Conservation (phyloP, 1,140 invertebrate species). For the Ganaspis sp. region DNA sequence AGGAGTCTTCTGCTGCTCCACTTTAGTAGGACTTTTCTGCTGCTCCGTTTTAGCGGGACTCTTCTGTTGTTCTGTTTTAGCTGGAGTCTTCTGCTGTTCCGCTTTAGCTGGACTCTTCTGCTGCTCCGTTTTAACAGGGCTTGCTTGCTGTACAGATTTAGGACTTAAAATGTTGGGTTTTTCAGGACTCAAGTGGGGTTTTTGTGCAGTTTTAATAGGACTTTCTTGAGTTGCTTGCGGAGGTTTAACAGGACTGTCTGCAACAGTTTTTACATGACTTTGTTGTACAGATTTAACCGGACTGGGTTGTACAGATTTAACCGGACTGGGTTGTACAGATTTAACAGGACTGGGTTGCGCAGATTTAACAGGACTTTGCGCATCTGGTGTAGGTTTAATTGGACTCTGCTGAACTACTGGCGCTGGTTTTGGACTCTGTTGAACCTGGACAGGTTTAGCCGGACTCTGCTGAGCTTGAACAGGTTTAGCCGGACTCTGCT, state of each 20-base stretch:
- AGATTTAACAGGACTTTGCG: conserved; percentile 42
- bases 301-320: conserved; percentile 30
- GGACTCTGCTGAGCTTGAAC: conserved; percentile 38
- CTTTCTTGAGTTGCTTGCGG: no score
- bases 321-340: conserved; percentile 34
- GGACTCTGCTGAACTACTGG: no score
- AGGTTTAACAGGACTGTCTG: not conserved
- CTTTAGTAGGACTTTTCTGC: no score
- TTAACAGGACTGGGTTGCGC: conserved; percentile 42
- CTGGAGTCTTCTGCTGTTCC: not conserved
- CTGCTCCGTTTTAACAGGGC: not conserved
- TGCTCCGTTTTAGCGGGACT: conserved; percentile 13
- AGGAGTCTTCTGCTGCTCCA: not conserved
- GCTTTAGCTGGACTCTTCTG: conserved; percentile 22
- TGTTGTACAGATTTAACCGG: not conserved
- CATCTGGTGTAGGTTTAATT: conserved; percentile 12
- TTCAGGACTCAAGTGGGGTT: not conserved
- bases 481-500: not conserved
- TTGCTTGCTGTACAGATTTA: not conserved
- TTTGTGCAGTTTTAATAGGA: conserved; percentile 36
- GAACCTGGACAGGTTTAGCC: conserved; percentile 31
- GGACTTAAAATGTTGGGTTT: not conserved
- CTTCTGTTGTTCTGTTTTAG: not conserved
- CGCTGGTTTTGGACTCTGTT: not conserved
- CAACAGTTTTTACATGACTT: not conserved